A percentile compares a stretch with the other conserved stretches of the same genome.
These are phyloP conservation scores for Odiellus spinosus DNA, from an alignment of 2,888 invertebrate species.

Conservation along the genomic window DNA sequence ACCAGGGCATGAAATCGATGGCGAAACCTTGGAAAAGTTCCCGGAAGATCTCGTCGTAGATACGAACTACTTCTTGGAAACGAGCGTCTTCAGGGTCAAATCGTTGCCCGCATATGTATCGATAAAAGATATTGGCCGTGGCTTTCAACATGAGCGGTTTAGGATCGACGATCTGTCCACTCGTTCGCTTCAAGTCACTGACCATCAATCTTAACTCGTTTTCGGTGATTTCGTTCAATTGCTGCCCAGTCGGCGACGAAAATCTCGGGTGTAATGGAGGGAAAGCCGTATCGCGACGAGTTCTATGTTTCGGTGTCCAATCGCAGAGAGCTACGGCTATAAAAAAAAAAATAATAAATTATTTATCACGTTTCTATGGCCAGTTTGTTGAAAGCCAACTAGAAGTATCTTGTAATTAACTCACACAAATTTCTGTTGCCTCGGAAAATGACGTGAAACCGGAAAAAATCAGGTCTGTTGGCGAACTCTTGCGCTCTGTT, in stretches of 20 bases:
- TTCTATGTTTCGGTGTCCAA: constrained; percentile 67
- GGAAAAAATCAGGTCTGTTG: constrained; percentile 60
- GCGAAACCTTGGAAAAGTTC: constrained; percentile 80
- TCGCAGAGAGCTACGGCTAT: constrained; percentile 71
- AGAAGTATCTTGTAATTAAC: constrained; percentile 31
- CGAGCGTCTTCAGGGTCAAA: constrained; percentile 43
- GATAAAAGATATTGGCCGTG: constrained; percentile 67
- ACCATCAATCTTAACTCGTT: constrained; percentile 36
- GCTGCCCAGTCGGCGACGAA: constrained; percentile 50
- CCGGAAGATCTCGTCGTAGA: constrained; percentile 76
- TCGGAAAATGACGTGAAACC: constrained; percentile 66
- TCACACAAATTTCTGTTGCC: constrained; percentile 74
- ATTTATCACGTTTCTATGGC: background rate
- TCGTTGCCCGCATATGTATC: constrained; percentile 68
- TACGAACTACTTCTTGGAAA: constrained; percentile 49
- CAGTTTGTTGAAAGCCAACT: background rate
- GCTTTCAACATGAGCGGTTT: constrained; percentile 55
- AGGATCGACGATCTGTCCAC: constrained; percentile 26
- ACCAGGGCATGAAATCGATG: constrained; percentile 68
- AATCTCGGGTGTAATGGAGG: constrained; percentile 62
- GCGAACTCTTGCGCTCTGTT: constrained; percentile 55
- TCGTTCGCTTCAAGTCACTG: constrained; percentile 13
- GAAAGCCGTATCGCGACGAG: constrained; percentile 55
- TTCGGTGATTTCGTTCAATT: constrained; percentile 47
- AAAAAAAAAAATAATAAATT: constrained; percentile 3